A percentile compares a stretch with the other conserved stretches of the same genome.
Evolutionary conservation across 37 sponge, comb jelly and placozoan species (phyloP).

Genomic region (Bolinopsis microptera): DNA sequence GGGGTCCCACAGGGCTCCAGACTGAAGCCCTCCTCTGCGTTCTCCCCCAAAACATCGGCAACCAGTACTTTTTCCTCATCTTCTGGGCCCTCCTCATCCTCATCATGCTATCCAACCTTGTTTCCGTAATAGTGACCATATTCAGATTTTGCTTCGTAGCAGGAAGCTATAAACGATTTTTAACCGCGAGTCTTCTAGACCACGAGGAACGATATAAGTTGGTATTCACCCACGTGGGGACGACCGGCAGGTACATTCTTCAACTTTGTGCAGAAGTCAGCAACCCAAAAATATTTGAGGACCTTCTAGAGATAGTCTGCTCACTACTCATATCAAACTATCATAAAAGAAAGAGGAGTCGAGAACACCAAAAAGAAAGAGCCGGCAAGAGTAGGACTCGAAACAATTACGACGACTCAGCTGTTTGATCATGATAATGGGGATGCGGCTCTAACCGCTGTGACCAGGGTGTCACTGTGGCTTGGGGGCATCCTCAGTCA

Average conservation of each 20-base stretch:
- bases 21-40: conserved; percentile 47
- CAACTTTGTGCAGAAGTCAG: not conserved
- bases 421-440: not conserved
- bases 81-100: conserved; percentile 18
- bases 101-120: not conserved
- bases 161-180: conserved; percentile 24
- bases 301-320: conserved; percentile 42
- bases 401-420: not conserved
- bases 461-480: not conserved
- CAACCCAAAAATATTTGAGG: conserved; percentile 54
- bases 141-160: conserved; percentile 35
- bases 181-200: not conserved
- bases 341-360: not conserved
- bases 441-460: not conserved
- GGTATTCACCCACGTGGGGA: conserved; percentile 26
- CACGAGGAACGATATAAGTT: not conserved
- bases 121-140: not conserved
- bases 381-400: conserved; percentile 20
- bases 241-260: conserved; percentile 37
- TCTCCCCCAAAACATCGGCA: conserved; percentile 61
- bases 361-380: not conserved
- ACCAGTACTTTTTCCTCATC: conserved; percentile 64
- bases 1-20: not conserved
- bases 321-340: conserved; percentile 28
- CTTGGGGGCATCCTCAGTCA: too few species aligned